Conservation (phyloP, 2,113 vertebrate species). For the Cheirogaleus medius region DNA sequence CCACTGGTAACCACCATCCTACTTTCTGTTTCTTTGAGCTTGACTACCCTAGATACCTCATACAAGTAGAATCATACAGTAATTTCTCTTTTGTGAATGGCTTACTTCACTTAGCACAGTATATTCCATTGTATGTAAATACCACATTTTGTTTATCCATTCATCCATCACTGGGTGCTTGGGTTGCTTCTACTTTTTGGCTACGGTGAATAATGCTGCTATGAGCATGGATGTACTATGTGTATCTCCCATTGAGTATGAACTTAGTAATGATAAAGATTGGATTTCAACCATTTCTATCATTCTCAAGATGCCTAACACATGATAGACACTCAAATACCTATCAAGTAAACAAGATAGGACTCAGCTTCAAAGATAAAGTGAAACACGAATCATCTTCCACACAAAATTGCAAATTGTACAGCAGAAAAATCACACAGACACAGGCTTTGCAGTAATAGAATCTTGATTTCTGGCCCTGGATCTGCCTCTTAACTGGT, state of each 20-base stretch:
- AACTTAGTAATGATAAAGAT: slow-evolving; percentile 4
- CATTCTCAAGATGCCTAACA: not conserved
- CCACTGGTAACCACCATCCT: not conserved
- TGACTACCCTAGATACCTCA: not conserved
- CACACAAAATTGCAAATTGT: not conserved
- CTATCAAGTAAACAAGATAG: not conserved
- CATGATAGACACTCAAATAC: not conserved
- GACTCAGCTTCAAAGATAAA: not conserved
- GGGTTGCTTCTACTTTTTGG: not conserved
- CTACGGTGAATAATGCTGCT: not conserved
- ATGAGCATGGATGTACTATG: not conserved
- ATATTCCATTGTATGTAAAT: not conserved
- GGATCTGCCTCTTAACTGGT: not conserved
- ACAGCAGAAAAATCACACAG: not conserved
- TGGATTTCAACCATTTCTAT: not conserved
- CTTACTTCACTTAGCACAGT: not conserved
- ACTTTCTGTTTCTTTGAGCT: not conserved
- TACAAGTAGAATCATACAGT: not conserved
- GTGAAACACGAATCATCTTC: not conserved
- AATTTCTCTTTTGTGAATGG: not conserved
- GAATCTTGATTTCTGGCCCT: not conserved
- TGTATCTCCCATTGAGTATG: not conserved
- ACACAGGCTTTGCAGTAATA: not conserved
- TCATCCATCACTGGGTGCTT: not conserved
- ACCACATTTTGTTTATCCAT: not conserved